Percentiles rank a stretch among this genome's conserved stretches.
Conservation (phyloP, 1,140 invertebrate species). For the Ptiloglossa arizonensis region DNA sequence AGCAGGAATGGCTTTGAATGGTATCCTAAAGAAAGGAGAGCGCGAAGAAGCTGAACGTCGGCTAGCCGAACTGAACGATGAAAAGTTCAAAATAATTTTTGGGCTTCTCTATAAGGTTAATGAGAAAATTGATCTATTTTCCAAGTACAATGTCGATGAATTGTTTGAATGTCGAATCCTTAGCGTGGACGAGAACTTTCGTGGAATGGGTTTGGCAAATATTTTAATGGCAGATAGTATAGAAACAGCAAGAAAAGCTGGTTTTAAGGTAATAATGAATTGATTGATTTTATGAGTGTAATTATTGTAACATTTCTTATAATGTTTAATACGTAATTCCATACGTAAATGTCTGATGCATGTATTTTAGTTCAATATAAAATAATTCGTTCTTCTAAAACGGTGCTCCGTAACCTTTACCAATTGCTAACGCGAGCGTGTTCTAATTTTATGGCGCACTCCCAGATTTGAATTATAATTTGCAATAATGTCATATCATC, state of each 20-base stretch:
- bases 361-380: slow-evolving; percentile 19
- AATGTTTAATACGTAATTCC: not conserved
- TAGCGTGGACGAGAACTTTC: slow-evolving; percentile 86
- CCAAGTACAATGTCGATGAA: slow-evolving; percentile 85
- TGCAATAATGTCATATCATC: not conserved
- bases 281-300: no score
- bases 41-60: slow-evolving; percentile 83
- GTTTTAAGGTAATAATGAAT: slow-evolving; percentile 85
- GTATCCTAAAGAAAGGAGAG: slow-evolving; percentile 83
- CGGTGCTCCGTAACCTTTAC: not conserved
- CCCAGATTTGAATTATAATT: not conserved
- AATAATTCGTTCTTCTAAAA: not conserved
- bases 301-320: not conserved
- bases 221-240: slow-evolving; percentile 86
- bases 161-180: slow-evolving; percentile 92
- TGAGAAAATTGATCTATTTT: slow-evolving; percentile 84
- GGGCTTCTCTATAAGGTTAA: slow-evolving; percentile 85
- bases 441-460: not conserved
- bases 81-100: slow-evolving; percentile 86
- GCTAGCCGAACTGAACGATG: slow-evolving; percentile 82
- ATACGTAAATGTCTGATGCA: slow-evolving; percentile 31
- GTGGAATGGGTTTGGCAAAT: slow-evolving; percentile 88
- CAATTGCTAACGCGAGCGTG: not conserved
- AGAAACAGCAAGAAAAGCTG: slow-evolving; percentile 84
- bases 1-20: slow-evolving; percentile 86